Base-by-base conservation (phyloP, 2,113 vertebrate species). In the Pampusana beccarii region DNA sequence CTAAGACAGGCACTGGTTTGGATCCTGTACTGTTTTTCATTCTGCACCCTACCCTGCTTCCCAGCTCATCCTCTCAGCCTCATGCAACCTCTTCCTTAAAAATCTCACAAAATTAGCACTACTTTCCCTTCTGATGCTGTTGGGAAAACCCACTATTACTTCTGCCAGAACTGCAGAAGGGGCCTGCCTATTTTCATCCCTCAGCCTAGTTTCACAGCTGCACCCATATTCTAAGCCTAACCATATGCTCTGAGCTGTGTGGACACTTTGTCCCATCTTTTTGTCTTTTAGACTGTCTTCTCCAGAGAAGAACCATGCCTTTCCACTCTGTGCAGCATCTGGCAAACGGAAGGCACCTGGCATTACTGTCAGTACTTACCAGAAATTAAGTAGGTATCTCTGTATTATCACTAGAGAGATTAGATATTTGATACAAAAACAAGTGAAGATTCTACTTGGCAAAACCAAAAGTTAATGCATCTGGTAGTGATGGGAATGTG, bases 371-470 rank as follows among this genome's bases (percentile, higher is more conserved):
- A 94, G 90, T 87, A 87, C 53, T 93, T 93, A 96, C 83, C 74
- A 94, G 77, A 91, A 95, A 95, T 96, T 95, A 96, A 95, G 88
- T 71, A 90, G 87, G 17, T 46, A 46, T 44, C 44, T 44, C 44
- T 44, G 44, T 44, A 18, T 44, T 44, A 44, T 46, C 18, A 46
- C 81, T 87, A 89, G 78, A 95, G 95, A 94, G 96, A 89, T 96
- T 94, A 97, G 78, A 81, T 78, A 61, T 50, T 93, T 79, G 50
- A 73, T 96, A 80, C 0, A 1, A 91, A 95, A 93, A 88, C 58
- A 83, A 93, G 72, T 77, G 90, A 72, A 94, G 65, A 86, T 82
- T 92, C 90, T 71, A 36, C 75, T 91, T 89, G 80, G 90, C 65
- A 86, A 91, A 95, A 97, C 71, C 14, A 15, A 44, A 88, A 92